A percentile compares a stretch with the other conserved stretches of the same genome.
Evolutionary conservation across 2,888 invertebrate genomes (phyloP).

Genomic region (Thereva nobilitata): DNA sequence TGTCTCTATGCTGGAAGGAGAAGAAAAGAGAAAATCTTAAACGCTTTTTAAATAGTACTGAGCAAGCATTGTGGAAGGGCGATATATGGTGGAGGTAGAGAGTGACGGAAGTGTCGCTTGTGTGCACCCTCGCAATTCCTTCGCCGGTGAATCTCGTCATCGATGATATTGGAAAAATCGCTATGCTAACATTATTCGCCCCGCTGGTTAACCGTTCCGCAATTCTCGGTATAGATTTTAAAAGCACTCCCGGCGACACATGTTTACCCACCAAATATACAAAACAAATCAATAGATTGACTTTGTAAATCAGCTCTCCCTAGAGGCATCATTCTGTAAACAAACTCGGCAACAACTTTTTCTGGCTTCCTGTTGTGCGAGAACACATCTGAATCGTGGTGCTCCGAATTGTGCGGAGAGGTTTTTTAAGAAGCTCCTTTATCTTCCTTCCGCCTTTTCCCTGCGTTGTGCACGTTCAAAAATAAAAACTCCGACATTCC

Average conservation of each 20-base stretch:
- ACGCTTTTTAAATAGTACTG: background rate
- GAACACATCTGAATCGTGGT: background rate
- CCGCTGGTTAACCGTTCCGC: too few species aligned
- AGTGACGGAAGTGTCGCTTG: background rate
- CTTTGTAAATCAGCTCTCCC: conserved; percentile 17
- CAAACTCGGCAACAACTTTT: background rate
- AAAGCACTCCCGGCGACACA: conserved; percentile 3
- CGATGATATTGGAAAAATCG: too few species aligned
- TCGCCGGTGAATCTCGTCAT: too few species aligned
- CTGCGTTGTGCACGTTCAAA: background rate
- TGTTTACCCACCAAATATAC: conserved; percentile 25
- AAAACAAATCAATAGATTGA: conserved; percentile 28
- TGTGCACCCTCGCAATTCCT: background rate
- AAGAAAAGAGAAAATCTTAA: conserved; percentile 4
- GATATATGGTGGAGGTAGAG: background rate
- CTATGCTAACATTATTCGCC: too few species aligned
- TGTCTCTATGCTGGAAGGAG: conserved; percentile 84
- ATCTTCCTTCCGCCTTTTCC: too few species aligned
- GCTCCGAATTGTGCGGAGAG: too few species aligned
- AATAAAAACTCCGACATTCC: background rate
- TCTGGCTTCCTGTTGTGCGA: background rate
- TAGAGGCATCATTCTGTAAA: conserved; percentile 1
- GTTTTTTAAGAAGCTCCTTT: too few species aligned
- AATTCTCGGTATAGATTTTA: too few species aligned
- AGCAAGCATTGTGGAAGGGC: background rate